Evolutionary conservation across 2,113 vertebrate genomes (phyloP).

Genomic region (Numenius arquata): DNA sequence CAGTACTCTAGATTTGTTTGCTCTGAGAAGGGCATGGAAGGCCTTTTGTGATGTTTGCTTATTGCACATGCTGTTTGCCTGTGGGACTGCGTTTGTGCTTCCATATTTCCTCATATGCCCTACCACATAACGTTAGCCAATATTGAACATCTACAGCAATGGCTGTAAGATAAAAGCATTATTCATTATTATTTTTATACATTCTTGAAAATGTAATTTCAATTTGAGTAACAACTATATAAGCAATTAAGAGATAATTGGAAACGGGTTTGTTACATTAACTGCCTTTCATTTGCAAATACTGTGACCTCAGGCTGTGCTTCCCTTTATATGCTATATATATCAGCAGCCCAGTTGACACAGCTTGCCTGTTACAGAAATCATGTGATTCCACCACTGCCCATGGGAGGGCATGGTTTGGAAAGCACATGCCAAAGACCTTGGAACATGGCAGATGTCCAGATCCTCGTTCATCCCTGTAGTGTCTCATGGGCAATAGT

Average conservation of each 20-base stretch:
- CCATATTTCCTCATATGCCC: background rate
- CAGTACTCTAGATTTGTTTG: background rate
- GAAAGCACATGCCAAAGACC: background rate
- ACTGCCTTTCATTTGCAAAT: background rate
- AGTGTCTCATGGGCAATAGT: background rate
- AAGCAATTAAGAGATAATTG: background rate
- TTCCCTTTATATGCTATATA: background rate
- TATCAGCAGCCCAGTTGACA: background rate
- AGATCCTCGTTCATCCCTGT: background rate
- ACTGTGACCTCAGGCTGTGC: background rate
- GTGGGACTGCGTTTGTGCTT: background rate
- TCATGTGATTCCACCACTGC: background rate
- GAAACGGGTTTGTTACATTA: background rate
- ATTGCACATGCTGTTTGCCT: background rate
- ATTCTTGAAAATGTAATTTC: background rate
- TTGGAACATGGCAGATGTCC: background rate
- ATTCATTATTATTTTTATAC: background rate
- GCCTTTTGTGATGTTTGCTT: background rate
- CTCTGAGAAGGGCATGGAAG: background rate
- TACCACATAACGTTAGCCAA: background rate
- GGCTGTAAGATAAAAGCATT: background rate
- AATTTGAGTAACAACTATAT: background rate
- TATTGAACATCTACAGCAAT: background rate
- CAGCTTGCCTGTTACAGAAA: background rate
- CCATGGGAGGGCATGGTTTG: background rate